Conservation (phyloP, 2,888 invertebrate species). For the Strigamia crassipes region DNA sequence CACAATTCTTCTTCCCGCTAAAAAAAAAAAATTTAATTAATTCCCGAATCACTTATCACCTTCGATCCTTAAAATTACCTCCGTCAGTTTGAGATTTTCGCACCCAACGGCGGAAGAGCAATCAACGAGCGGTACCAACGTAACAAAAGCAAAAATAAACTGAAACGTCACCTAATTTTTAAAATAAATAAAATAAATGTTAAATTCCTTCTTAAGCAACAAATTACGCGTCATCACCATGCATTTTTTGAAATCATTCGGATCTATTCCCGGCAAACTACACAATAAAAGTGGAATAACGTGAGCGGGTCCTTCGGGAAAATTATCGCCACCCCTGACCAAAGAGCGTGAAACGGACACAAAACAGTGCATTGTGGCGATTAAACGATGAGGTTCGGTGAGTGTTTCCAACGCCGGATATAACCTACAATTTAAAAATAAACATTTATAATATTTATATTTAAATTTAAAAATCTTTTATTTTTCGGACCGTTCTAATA, state of each 20-base stretch:
- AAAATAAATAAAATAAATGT: too few relatives aligned
- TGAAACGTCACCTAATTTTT: too few relatives aligned
- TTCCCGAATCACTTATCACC: neutral
- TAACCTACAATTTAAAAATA: conserved; percentile 62
- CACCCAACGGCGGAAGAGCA: conserved; percentile 75
- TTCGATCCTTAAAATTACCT: conserved; percentile 58
- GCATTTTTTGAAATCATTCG: conserved; percentile 75
- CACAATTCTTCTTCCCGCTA: conserved; percentile 72
- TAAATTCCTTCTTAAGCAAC: too few relatives aligned
- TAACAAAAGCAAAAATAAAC: conserved; percentile 75
- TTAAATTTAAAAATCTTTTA: neutral
- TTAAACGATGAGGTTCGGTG: conserved; percentile 84
- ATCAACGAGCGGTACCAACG: conserved; percentile 81
- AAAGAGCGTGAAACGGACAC: conserved; percentile 71
- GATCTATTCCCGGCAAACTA: conserved; percentile 84
- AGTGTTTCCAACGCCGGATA: conserved; percentile 80
- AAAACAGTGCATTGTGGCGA: conserved; percentile 73
- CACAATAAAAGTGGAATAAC: conserved; percentile 79
- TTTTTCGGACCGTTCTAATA: conserved; percentile 70
- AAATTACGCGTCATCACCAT: too few relatives aligned
- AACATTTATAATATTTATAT: too few relatives aligned
- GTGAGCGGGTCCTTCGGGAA: conserved; percentile 77
- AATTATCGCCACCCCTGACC: conserved; percentile 62
- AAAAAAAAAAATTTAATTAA: conserved; percentile 30
- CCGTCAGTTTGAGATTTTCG: conserved; percentile 70